Evolutionary conservation across 2,113 vertebrate genomes (phyloP).

Genomic region (Carassius carassius): DNA sequence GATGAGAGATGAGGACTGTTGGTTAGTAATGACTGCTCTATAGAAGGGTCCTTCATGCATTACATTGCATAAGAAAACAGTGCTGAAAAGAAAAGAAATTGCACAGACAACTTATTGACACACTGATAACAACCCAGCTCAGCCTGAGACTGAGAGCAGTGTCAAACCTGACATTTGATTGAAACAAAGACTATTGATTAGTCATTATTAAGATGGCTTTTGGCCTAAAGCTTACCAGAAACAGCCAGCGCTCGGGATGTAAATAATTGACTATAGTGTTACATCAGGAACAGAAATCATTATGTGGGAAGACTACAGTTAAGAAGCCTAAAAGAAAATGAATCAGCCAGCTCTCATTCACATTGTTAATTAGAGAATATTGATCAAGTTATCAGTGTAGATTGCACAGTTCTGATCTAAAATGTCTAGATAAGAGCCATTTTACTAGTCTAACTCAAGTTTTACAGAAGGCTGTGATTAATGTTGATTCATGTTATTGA

Average conservation of each 20-base stretch:
- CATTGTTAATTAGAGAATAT: conserved; percentile 18
- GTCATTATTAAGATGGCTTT: not conserved
- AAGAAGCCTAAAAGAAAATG: not conserved
- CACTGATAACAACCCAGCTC: not conserved
- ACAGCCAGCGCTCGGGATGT: not conserved
- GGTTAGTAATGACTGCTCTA: too few species aligned
- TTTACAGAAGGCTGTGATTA: not conserved
- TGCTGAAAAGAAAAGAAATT: not conserved
- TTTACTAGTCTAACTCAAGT: not conserved
- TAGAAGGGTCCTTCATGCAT: not conserved
- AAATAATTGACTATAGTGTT: conserved; percentile 1
- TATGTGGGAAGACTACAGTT: not conserved
- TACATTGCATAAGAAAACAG: not conserved
- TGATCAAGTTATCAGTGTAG: not conserved
- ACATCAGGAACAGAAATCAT: not conserved
- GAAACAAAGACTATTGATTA: conserved; percentile 1
- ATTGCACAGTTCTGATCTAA: not conserved
- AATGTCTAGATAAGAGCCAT: not conserved
- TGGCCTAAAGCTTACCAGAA: conserved; percentile 6
- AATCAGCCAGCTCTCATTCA: not conserved
- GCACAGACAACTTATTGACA: not conserved
- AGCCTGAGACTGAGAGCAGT: not conserved
- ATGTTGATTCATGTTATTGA: not conserved
- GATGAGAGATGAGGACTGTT: too few species aligned
- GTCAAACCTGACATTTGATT: conserved; percentile 14